Base-by-base conservation (phyloP, 2,797 vertebrate species). In the Epinephelus malabaricus region DNA sequence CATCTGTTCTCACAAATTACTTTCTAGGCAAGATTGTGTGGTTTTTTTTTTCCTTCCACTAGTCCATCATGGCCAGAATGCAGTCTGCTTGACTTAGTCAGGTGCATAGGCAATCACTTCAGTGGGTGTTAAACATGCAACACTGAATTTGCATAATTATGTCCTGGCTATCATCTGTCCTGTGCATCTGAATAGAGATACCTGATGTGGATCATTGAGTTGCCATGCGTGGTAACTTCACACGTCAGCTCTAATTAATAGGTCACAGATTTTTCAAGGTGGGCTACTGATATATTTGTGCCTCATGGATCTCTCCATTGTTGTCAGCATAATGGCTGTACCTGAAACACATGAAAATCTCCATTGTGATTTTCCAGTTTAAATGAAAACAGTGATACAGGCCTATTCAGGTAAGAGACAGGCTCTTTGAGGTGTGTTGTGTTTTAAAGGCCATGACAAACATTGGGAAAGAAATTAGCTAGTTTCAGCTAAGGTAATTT, bases 71-170 rank as follows among this genome's bases (percentile, higher is more conserved):
- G 76, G 67, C 73, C 79, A 45, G 67, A 76, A 78, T 60, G 27
- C 60, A 63, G 58, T 53, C 38, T 0, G 19, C 69, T 69, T 45
- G 67, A 84, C 68, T 82, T 79, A 27, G 53, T 81, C 68, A 61
- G 78, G 30, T 84, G 77, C 58, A 71, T 9, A 66, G 68, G 56
- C 73, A 90, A 76, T 90, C 74, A 81, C 23, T 81, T 78, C 61
- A 78, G 58, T 59, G 38, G 79, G 50, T 73, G 78, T 89, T 89
- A 79, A 90, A 87, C 87, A 87, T 90, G 82, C 86, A 77, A 63
- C n/a, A 18, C 15, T 4, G 8, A 46, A 92, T 91, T 87, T 85
- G 61, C 88, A 91, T 91, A 88, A 90, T 90, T 72, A 81, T 83
- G 79, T 87, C 73, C 59, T 47, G 76, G 63, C 55, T 65, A 72